These are phyloP conservation scores for Eolophus roseicapilla DNA, from an alignment of 2,113 vertebrate species.

Conservation along the genomic window DNA sequence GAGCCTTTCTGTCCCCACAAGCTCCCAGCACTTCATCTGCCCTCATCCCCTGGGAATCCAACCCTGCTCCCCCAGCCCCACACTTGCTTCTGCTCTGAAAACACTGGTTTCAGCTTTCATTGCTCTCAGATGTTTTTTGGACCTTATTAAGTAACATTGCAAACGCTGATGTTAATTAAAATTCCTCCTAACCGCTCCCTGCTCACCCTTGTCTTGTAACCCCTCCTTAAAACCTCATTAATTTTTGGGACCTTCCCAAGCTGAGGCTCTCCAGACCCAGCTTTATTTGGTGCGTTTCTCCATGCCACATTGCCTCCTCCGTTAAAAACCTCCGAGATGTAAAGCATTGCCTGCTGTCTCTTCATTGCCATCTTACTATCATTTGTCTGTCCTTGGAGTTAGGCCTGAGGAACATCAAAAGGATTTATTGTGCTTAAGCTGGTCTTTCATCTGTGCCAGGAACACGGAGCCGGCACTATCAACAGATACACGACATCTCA, in stretches of 20 bases:
- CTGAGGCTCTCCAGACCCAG: background rate
- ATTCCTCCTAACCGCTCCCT: conserved; percentile 43
- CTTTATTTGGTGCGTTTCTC: background rate
- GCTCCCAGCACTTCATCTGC: background rate
- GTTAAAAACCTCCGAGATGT: background rate
- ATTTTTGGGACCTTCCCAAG: conserved; percentile 37
- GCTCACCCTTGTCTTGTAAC: background rate
- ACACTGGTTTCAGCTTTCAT: background rate
- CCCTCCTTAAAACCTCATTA: conserved; percentile 46
- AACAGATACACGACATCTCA: rapidly evolving
- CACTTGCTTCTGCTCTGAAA: background rate
- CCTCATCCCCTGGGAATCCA: background rate
- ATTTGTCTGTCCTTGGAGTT: background rate
- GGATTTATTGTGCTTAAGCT: background rate
- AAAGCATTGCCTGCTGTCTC: background rate
- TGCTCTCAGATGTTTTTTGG: conserved; percentile 29
- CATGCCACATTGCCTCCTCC: background rate
- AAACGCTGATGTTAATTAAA: conserved; percentile 41
- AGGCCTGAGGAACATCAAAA: background rate
- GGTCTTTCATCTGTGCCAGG: background rate
- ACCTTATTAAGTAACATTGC: background rate
- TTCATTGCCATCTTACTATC: background rate
- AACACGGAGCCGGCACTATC: rapidly evolving
- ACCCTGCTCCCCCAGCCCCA: background rate
- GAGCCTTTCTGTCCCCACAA: background rate